Conservation (phyloP, 1,140 invertebrate species). For the Tyrophagus putrescentiae region DNA sequence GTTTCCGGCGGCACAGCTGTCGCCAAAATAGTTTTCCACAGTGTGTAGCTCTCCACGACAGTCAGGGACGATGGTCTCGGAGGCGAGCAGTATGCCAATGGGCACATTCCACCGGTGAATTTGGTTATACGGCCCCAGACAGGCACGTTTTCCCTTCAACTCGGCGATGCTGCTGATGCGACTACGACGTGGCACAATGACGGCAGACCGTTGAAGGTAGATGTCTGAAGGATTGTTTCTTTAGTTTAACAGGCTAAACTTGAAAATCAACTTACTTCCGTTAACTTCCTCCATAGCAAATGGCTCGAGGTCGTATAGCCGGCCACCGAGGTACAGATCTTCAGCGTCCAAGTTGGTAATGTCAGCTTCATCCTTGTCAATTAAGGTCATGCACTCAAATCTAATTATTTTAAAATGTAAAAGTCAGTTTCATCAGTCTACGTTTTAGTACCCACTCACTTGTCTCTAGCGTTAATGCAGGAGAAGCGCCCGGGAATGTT, state of each 20-base stretch:
- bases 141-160: constrained; percentile 53
- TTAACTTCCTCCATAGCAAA: constrained; percentile 24
- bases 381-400: constrained; percentile 54
- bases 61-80: constrained; percentile 47
- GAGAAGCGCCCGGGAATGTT: constrained; percentile 45
- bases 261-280: constrained; percentile 18
- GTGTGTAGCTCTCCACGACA: constrained; percentile 49
- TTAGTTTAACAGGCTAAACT: background rate
- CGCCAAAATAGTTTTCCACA: constrained; percentile 55
- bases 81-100: constrained; percentile 45
- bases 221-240: constrained; percentile 36
- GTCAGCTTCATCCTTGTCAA: constrained; percentile 57
- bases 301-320: constrained; percentile 21
- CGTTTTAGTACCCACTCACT: constrained; percentile 35
- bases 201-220: constrained; percentile 59
- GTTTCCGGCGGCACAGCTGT: constrained; percentile 58
- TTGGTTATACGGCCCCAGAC: constrained; percentile 58
- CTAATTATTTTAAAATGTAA: constrained; percentile 36
- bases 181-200: constrained; percentile 52
- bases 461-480: constrained; percentile 51
- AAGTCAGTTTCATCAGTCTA: too few species aligned
- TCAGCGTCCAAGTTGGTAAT: constrained; percentile 63
- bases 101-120: constrained; percentile 58
- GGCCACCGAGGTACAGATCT: constrained; percentile 59
- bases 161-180: constrained; percentile 46